Percentiles rank a stretch among this genome's conserved stretches.
Evolutionary conservation across 2,797 vertebrate genomes (phyloP).

Genomic region (Macrochelys suwanniensis): DNA sequence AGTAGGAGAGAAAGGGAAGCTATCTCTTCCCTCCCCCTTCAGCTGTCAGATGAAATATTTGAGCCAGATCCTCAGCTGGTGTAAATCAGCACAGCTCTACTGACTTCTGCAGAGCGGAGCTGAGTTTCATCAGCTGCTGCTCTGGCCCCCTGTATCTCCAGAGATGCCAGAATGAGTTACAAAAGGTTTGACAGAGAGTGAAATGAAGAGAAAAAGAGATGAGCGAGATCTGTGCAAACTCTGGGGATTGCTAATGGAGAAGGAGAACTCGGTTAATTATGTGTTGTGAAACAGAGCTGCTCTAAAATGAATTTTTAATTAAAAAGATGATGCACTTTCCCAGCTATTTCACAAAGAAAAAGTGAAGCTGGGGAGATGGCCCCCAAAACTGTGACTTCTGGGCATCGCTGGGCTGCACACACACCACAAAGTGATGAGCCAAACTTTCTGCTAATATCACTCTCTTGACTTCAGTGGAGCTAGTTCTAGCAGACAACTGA

Average conservation of each 20-base stretch:
- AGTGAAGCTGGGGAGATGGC: not conserved
- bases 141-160: rapidly evolving
- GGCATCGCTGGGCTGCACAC: not conserved
- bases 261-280: conserved; percentile 62
- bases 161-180: not conserved
- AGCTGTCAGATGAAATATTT: not conserved
- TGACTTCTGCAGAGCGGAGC: not conserved
- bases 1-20: not conserved
- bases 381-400: rapidly evolving
- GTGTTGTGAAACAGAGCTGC: conserved; percentile 49
- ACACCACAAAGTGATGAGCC: rapidly evolving
- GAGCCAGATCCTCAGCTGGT: not conserved
- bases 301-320: conserved; percentile 75
- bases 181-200: conserved; percentile 33
- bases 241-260: conserved; percentile 64
- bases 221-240: conserved; percentile 44
- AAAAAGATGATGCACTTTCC: conserved; percentile 60
- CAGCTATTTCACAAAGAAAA: conserved; percentile 26
- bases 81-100: not conserved
- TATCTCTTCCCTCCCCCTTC: not conserved
- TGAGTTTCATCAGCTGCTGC: not conserved
- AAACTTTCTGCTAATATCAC: not conserved
- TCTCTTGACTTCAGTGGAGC: not conserved
- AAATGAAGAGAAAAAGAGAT: conserved; percentile 57
- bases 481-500: not conserved